A percentile compares a stretch with the other conserved stretches of the same genome.
Evolutionary conservation across 2,888 invertebrate species (phyloP).

Genomic region (Apoderus coryli): DNA sequence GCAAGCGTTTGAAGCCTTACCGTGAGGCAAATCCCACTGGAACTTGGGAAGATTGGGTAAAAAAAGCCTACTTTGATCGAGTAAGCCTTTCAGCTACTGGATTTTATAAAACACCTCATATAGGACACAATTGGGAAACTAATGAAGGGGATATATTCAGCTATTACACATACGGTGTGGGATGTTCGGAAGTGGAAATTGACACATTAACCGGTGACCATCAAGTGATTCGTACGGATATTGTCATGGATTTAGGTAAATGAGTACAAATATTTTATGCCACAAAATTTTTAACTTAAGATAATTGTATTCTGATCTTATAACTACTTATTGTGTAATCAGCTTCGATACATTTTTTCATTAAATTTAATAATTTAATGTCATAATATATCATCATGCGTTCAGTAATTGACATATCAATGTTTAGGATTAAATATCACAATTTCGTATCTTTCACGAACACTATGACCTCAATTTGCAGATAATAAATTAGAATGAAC

Average conservation of each 20-base stretch:
- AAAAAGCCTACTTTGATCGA: slow-evolving; percentile 58
- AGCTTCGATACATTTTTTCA: too few relatives aligned
- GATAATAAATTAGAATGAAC: too few relatives aligned
- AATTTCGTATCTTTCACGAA: too few relatives aligned
- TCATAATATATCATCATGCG: too few relatives aligned
- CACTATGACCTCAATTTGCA: too few relatives aligned
- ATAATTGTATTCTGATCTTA: too few relatives aligned
- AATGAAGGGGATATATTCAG: slow-evolving; percentile 61
- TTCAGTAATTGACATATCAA: too few relatives aligned
- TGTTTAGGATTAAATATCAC: too few relatives aligned
- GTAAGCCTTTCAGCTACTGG: slow-evolving; percentile 73
- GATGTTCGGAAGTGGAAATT: slow-evolving; percentile 80
- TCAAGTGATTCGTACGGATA: slow-evolving; percentile 74
- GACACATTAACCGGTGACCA: slow-evolving; percentile 92
- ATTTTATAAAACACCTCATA: slow-evolving; percentile 61
- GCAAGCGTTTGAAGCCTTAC: slow-evolving; percentile 57
- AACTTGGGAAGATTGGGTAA: slow-evolving; percentile 75
- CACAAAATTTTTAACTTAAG: too few relatives aligned
- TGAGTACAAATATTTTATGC: too few relatives aligned
- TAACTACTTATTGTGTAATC: too few relatives aligned
- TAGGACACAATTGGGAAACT: slow-evolving; percentile 55
- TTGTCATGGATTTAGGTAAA: slow-evolving; percentile 84
- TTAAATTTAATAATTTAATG: too few relatives aligned
- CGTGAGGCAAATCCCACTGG: slow-evolving; percentile 60
- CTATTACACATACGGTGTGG: slow-evolving; percentile 79